phyloP scores from a whole-genome alignment of 2,797 vertebrate species.

The Muscicapa comitata region DNA sequence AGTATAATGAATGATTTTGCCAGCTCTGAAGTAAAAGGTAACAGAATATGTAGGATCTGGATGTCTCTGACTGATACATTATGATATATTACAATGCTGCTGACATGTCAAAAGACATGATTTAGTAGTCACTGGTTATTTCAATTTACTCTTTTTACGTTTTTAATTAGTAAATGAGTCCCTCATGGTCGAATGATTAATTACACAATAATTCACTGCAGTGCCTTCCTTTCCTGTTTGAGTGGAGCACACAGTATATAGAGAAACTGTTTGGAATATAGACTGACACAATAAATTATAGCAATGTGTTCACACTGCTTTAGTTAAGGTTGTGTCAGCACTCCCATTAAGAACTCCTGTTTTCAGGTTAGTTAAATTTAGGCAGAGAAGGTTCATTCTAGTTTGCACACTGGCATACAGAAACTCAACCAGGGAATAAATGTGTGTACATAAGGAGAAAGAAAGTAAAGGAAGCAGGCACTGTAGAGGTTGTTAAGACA shows the following conservation, averaged over 20 bases:
- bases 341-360: slow-evolving; percentile 35
- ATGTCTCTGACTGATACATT: slow-evolving; percentile 70
- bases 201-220: slow-evolving; percentile 79
- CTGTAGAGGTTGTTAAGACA: background rate
- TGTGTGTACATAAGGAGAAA: background rate
- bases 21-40: slow-evolving; percentile 54
- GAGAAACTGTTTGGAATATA: slow-evolving; percentile 35
- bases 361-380: slow-evolving; percentile 54
- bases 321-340: slow-evolving; percentile 47
- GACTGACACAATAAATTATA: slow-evolving; percentile 67
- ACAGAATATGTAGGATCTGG: slow-evolving; percentile 66
- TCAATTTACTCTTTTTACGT: slow-evolving; percentile 85
- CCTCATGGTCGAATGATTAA: slow-evolving; percentile 88
- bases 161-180: slow-evolving; percentile 97
- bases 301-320: background rate
- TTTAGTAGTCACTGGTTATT: slow-evolving; percentile 86
- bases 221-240: slow-evolving; percentile 61
- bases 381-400: slow-evolving; percentile 24
- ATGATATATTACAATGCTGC: slow-evolving; percentile 72
- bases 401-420: background rate
- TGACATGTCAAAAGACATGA: slow-evolving; percentile 79
- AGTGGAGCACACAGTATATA: background rate
- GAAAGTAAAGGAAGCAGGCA: background rate
- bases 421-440: background rate
- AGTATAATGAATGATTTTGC: slow-evolving; percentile 51